A percentile compares a stretch with the other conserved stretches of the same genome.
Evolutionary conservation across 2,113 vertebrate genomes (phyloP).

Genomic region (Perca flavescens): DNA sequence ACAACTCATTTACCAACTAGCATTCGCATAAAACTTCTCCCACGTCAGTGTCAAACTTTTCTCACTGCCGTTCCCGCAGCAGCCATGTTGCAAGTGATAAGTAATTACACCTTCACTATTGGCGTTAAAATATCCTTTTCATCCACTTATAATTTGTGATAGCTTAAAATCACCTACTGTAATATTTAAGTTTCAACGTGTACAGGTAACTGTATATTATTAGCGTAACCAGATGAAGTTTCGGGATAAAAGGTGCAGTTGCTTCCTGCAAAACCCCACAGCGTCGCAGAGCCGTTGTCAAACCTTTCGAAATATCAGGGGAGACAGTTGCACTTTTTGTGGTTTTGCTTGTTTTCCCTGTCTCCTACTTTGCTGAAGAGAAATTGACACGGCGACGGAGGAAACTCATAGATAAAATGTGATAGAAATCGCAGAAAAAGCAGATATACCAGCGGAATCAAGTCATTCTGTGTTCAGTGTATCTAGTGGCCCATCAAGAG

Average conservation of each 20-base stretch:
- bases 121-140: conserved; percentile 37
- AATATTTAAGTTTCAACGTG: background rate
- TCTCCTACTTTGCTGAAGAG: conserved; percentile 6
- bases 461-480: conserved; percentile 51
- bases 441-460: background rate
- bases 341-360: background rate
- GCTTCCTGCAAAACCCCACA: conserved; percentile 60
- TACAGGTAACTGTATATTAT: conserved; percentile 4
- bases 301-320: conserved; percentile 49
- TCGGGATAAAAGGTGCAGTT: conserved; percentile 66
- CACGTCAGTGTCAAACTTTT: conserved; percentile 85
- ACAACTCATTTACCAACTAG: conserved; percentile 51
- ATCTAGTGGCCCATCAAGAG: conserved; percentile 53
- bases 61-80: conserved; percentile 71
- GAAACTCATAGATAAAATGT: background rate
- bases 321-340: conserved; percentile 43
- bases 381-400: background rate
- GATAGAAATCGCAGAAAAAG: background rate
- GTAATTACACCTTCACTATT: conserved; percentile 75
- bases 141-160: conserved; percentile 19
- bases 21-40: conserved; percentile 73
- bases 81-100: conserved; percentile 84
- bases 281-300: conserved; percentile 61
- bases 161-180: conserved; percentile 33
- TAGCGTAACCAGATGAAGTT: conserved; percentile 63